Conservation (phyloP, 2,888 invertebrate species). For the Odontocolon sp. region DNA sequence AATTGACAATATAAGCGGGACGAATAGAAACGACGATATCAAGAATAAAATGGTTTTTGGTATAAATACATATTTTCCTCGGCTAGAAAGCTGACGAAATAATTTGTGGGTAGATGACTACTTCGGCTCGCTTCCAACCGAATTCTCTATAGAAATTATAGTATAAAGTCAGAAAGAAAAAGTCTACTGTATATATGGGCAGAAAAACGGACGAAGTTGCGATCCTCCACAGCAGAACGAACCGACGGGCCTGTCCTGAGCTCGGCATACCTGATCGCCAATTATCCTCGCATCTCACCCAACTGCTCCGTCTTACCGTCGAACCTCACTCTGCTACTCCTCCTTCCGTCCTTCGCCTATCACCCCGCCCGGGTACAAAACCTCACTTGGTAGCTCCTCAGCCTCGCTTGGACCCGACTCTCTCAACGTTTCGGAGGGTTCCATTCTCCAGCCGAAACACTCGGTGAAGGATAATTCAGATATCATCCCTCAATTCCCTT, state of each 20-base stretch:
- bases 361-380: slow-evolving; percentile 16
- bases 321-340: slow-evolving; percentile 41
- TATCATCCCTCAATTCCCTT: slow-evolving; percentile 73
- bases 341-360: slow-evolving; percentile 12
- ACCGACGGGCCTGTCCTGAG: slow-evolving; percentile 47
- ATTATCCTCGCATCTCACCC: slow-evolving; percentile 76
- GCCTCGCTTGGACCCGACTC: neutral
- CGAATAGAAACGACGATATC: slow-evolving; percentile 3
- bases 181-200: slow-evolving; percentile 18
- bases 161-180: slow-evolving; percentile 21
- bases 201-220: neutral
- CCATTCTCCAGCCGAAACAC: slow-evolving; percentile 50
- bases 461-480: slow-evolving; percentile 74
- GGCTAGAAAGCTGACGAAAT: slow-evolving; percentile 62
- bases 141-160: slow-evolving; percentile 20
- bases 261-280: slow-evolving; percentile 74
- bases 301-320: slow-evolving; percentile 66
- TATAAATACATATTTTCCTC: slow-evolving; percentile 47
- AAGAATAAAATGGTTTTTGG: slow-evolving; percentile 34
- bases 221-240: slow-evolving; percentile 13
- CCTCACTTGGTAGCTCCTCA: neutral
- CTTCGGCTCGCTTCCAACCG: slow-evolving; percentile 29
- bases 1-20: neutral
- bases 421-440: neutral
- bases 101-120: slow-evolving; percentile 59